phyloP scores from a whole-genome alignment of 2,797 vertebrate species.

The Platalea minor region DNA sequence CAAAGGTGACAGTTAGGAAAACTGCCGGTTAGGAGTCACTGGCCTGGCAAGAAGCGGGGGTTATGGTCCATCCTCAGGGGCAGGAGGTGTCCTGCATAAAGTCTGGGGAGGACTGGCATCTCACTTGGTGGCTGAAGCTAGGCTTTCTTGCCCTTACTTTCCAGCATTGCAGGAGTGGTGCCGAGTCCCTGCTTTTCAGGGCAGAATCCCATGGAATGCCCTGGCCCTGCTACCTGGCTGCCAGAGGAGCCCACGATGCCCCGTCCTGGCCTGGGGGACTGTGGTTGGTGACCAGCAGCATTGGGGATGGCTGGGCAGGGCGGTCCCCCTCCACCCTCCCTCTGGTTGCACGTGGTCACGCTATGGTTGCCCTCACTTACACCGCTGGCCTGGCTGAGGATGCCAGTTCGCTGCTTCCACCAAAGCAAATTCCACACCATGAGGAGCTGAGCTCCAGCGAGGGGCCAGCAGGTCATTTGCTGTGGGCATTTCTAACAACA shows the following conservation, averaged over 20 bases:
- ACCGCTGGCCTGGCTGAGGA: background rate
- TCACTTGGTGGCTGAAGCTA: background rate
- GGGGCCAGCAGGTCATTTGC: background rate
- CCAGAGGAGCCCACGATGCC: background rate
- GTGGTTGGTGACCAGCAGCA: background rate
- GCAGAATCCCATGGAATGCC: background rate
- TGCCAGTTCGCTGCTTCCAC: background rate
- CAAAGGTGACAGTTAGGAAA: background rate
- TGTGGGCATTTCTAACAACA: background rate
- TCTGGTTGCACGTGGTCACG: rapidly evolving
- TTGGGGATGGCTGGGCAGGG: background rate
- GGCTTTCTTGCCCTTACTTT: rapidly evolving
- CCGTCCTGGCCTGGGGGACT: background rate
- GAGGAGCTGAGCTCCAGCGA: background rate
- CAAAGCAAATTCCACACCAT: rapidly evolving
- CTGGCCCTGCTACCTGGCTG: background rate
- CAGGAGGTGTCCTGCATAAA: background rate
- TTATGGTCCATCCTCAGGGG: rapidly evolving
- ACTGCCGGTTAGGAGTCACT: background rate
- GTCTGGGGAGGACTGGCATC: background rate
- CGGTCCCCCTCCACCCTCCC: too few species aligned
- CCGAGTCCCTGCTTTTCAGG: background rate
- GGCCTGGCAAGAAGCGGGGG: background rate
- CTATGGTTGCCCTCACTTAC: background rate
- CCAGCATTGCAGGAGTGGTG: background rate